Evolutionary conservation across 2,113 vertebrate species (phyloP).

Genomic region (Psilopogon haemacephalus): DNA sequence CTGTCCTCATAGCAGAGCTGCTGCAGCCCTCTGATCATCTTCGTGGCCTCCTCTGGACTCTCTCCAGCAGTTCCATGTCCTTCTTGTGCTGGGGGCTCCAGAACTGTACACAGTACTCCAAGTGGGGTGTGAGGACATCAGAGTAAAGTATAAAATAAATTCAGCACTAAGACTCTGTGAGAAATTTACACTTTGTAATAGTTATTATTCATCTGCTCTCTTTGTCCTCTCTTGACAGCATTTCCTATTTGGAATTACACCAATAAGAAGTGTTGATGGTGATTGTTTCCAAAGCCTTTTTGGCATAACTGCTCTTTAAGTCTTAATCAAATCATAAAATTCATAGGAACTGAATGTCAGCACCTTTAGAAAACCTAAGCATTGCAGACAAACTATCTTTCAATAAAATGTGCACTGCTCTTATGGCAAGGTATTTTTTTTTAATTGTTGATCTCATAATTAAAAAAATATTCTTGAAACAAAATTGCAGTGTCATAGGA

Average conservation of each 20-base stretch:
- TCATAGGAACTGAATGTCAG: background rate
- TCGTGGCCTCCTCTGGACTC: no score
- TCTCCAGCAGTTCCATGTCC: no score
- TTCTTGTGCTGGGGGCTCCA: no score
- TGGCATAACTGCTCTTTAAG: background rate
- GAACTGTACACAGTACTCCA: no score
- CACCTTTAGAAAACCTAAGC: background rate
- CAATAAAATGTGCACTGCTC: background rate
- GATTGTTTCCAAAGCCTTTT: background rate
- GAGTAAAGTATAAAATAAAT: constrained; percentile 13
- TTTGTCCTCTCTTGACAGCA: background rate
- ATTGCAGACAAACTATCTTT: background rate
- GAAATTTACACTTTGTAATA: background rate
- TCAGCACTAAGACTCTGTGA: background rate
- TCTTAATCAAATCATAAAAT: background rate
- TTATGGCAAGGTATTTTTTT: background rate
- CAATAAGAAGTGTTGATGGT: background rate
- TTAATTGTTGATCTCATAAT: background rate
- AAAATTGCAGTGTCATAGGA: background rate
- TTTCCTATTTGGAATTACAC: background rate
- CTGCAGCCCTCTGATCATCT: no score
- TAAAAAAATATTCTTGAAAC: background rate
- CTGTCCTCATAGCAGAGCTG: no score
- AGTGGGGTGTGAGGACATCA: no score
- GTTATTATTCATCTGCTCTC: background rate